Evolutionary conservation across 2,113 vertebrate species (phyloP), one percentile per base, ranked within the genome.

Genomic region (Chunga burmeisteri): DNA sequence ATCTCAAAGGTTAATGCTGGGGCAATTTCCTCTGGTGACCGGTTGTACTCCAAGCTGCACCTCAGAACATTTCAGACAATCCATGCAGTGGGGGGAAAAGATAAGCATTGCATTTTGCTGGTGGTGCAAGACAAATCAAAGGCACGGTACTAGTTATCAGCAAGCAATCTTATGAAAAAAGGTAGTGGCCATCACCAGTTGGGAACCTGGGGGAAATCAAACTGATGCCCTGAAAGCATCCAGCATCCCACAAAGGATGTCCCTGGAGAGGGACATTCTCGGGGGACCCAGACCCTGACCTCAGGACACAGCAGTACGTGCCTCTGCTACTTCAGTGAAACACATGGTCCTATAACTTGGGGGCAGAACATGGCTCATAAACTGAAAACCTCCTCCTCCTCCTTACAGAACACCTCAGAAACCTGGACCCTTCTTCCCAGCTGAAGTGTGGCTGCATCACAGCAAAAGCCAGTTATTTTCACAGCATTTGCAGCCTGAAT

Each of bases 271-370:
- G 13, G 18, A 73, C 11, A 32, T 44, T 71, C 16, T 9, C 10
- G 8, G 16, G 9, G 32, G 4, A 68, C 13, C 7, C 34, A 23
- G 47, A 47, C 23, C 32, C 77, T n/a, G n/a, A 53, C 21, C 26
- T 55, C 7, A 3, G 19, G 34, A 34, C n/a, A 82, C 44, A 79
- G 29, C 2, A 2, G 9, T 19, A 13, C 0, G 1, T 46, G 38
- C 26, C 40, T 73, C 50, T 71, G 59, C 50, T 62, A 3, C 59
- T 62, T 21, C 84, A 46, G 67, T 11, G 52, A 87, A 56, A 85
- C 90, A 68, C 2, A 0, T 66, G 22, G 40, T 73, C 71, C 49
- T 0, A 0, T 72, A 65, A 50, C 5, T 8, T 32, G 0, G 0
- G 0, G 7, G 46, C 53, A 88, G 50, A 77, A 77, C 0, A 0